Conservation (phyloP, 2,888 invertebrate genomes). For the Stenurella melanura region DNA sequence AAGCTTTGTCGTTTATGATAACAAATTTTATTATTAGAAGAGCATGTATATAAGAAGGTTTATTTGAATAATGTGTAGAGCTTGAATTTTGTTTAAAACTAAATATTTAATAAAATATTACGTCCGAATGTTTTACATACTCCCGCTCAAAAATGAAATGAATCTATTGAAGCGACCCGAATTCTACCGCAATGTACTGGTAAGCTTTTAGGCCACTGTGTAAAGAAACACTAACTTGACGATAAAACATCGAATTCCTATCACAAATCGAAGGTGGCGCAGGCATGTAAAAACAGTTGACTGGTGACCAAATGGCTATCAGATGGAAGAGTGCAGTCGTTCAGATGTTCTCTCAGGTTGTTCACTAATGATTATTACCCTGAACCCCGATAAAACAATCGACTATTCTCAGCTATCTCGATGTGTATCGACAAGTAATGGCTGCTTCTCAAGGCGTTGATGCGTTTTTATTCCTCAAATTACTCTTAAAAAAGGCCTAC, state of each 20-base stretch:
- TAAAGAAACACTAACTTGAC: constrained; percentile 9
- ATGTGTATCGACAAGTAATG: constrained; percentile 67
- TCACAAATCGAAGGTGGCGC: constrained; percentile 47
- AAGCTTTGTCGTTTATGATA: too few species aligned
- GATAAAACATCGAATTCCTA: constrained; percentile 43
- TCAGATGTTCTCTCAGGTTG: constrained; percentile 58
- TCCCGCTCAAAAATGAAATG: neutral
- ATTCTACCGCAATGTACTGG: neutral
- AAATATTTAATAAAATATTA: too few species aligned
- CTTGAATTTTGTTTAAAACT: too few species aligned
- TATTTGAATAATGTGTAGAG: too few species aligned
- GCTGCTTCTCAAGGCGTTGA: constrained; percentile 59
- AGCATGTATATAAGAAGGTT: too few species aligned
- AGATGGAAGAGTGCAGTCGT: constrained; percentile 50
- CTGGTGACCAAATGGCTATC: constrained; percentile 49
- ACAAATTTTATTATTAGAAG: too few species aligned
- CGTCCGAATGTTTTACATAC: neutral
- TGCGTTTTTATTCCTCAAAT: constrained; percentile 58
- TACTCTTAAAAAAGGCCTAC: constrained; percentile 43
- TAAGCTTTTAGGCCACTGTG: neutral
- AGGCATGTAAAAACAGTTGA: constrained; percentile 47
- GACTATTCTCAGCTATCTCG: constrained; percentile 62
- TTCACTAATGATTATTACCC: constrained; percentile 68
- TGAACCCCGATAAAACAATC: constrained; percentile 67
- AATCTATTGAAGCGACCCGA: neutral